Conservation (phyloP, 2,113 vertebrate genomes). For the Lanius ludovicianus region DNA sequence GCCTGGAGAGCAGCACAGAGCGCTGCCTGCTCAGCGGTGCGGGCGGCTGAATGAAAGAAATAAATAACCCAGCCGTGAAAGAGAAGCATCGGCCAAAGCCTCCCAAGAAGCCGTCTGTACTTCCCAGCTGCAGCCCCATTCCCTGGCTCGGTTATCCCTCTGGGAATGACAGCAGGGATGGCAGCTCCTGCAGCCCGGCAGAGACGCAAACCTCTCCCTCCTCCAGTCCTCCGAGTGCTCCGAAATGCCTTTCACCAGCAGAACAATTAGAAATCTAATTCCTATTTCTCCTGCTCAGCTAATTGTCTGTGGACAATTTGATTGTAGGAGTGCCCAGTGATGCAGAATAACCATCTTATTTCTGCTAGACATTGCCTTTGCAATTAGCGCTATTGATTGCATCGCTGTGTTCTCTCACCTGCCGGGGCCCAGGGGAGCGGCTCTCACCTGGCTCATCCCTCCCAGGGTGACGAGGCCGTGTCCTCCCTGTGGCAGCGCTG, state of each 20-base stretch:
- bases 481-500: background rate
- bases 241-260: constrained; percentile 46
- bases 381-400: constrained; percentile 68
- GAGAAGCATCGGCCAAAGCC: constrained; percentile 11
- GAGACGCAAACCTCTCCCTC: constrained; percentile 36
- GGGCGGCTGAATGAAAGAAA: background rate
- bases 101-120: constrained; percentile 11
- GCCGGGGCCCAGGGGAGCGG: background rate
- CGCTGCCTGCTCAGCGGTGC: background rate
- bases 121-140: background rate
- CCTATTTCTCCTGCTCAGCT: constrained; percentile 75
- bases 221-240: constrained; percentile 36
- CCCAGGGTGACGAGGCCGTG: background rate
- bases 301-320: constrained; percentile 78
- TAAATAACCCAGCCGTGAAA: background rate
- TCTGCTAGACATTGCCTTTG: constrained; percentile 73
- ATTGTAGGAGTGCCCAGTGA: constrained; percentile 73
- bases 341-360: constrained; percentile 80
- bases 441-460: constrained; percentile 9
- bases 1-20: background rate
- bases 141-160: background rate
- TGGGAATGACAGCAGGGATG: constrained; percentile 6
- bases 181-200: background rate
- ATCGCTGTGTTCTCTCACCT: constrained; percentile 52
- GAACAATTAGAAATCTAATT: constrained; percentile 79